These are phyloP conservation scores for Cheilinus undulatus DNA, from an alignment of 2,113 vertebrate genomes.

Conservation along the genomic window DNA sequence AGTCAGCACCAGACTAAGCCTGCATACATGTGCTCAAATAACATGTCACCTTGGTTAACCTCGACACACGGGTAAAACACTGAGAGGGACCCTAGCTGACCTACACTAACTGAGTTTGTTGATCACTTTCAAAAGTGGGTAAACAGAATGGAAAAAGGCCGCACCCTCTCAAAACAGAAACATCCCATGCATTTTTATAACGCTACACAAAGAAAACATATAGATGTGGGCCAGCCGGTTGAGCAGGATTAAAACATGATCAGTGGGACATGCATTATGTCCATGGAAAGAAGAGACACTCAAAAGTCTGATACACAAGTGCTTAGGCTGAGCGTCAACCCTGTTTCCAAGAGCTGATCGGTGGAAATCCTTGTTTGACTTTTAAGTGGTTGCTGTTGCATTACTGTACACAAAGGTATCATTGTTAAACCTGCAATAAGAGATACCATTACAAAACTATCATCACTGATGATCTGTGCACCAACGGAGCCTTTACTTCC, in stretches of 20 bases:
- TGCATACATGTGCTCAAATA: conserved; percentile 77
- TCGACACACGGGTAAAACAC: conserved; percentile 40
- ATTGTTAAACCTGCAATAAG: background rate
- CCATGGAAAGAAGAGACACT: conserved; percentile 7
- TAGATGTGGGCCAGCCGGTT: conserved; percentile 5
- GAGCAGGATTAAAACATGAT: background rate
- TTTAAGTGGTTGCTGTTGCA: background rate
- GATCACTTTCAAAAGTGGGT: conserved; percentile 39
- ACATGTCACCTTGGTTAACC: conserved; percentile 79
- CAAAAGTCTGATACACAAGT: background rate
- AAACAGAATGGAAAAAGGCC: conserved; percentile 30
- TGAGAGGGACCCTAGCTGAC: conserved; percentile 27
- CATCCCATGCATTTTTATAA: conserved; percentile 4
- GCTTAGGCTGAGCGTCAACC: background rate
- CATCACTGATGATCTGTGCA: background rate
- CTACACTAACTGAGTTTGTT: conserved; percentile 25
- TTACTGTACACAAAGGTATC: conserved; percentile 7
- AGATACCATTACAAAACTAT: background rate
- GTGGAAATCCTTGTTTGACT: background rate
- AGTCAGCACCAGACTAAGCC: conserved; percentile 63
- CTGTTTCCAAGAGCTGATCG: conserved; percentile 10
- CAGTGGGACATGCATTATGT: background rate
- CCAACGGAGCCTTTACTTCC: background rate
- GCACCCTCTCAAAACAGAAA: conserved; percentile 4
- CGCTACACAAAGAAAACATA: background rate